phyloP scores from a whole-genome alignment of 2,888 invertebrate species.

The Allolobophora icterica region DNA sequence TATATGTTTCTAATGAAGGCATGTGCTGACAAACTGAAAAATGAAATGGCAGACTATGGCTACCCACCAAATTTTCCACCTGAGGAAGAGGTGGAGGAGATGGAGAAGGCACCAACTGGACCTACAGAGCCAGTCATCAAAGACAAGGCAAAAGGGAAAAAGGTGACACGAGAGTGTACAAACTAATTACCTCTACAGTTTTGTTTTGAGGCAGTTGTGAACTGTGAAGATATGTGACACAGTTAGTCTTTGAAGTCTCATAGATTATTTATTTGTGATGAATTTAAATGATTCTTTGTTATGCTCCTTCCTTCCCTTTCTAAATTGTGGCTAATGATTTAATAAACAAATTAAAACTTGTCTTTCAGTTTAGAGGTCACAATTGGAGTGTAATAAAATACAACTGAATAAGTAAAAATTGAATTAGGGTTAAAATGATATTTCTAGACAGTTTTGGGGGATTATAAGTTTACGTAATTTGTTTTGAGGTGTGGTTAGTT shows the following conservation, averaged over 20 bases:
- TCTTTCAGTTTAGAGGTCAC: neutral
- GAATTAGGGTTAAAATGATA: neutral
- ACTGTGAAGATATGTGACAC: neutral
- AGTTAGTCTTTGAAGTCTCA: neutral
- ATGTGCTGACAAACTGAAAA: conserved; percentile 93
- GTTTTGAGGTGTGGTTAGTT: neutral
- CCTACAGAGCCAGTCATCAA: conserved; percentile 70
- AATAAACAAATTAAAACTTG: neutral
- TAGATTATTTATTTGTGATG: too few species aligned
- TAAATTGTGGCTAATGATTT: neutral
- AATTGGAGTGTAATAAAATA: neutral
- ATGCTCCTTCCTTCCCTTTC: neutral
- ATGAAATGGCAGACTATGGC: conserved; percentile 90
- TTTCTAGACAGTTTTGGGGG: neutral
- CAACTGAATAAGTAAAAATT: neutral
- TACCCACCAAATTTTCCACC: conserved; percentile 88
- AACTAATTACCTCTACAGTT: too few species aligned
- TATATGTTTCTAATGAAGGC: conserved; percentile 68
- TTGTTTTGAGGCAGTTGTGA: neutral
- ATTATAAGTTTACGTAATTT: neutral
- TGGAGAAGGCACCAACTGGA: conserved; percentile 61
- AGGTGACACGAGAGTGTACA: conserved; percentile 58
- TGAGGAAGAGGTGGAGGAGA: conserved; percentile 66
- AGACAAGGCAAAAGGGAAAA: conserved; percentile 89
- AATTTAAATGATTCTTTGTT: neutral